Evolutionary conservation across 2,888 invertebrate genomes (phyloP), one percentile per base, ranked within the genome.

Genomic region (Stegophylla sp.): DNA sequence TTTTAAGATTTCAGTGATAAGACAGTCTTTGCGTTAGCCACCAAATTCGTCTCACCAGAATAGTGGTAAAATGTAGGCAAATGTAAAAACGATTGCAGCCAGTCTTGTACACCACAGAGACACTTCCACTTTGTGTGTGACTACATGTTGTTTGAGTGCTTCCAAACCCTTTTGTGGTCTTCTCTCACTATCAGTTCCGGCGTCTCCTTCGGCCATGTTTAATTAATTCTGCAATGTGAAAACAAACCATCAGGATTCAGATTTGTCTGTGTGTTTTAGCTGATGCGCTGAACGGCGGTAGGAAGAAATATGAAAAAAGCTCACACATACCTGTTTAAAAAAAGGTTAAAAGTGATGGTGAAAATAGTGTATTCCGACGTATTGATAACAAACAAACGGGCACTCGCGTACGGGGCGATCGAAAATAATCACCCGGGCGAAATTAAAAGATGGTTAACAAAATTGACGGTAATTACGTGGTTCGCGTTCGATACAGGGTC

Each of bases 81-180:
- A 86, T 20, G 94, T 92, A 86, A 94, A 96, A 20, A 95, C 85
- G 41, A 98, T 91, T 1, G 95, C 94, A 82, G 95, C 89, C 34
- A 97, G 86, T 85, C 98, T 89, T 51, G 96, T 93, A 20, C 91
- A 90, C 95, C 97, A 97, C 82, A 97, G 88, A 0, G 92, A 92
- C 64, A 94, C 92, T 85, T 95, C 94, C 76, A 97, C 90, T 89
- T 95, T 96, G 86, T 97, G 93, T 67, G 91, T 91, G 53, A 91
- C 89, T 83, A 96, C 88, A 85, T 94, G 94, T 56, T 90, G 89
- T 85, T 91, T 92, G 63, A 95, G 87, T 23, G 90, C 90, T 0
- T 89, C 89, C 84, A 92, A 88, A 81, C 92, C 91, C 85, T 79
- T 79, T n/a, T n/a, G n/a, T 13, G 71, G 79, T 61, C 79, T 71